Evolutionary conservation across 1,140 invertebrate species (phyloP).

Genomic region (Oscheius sp.): DNA sequence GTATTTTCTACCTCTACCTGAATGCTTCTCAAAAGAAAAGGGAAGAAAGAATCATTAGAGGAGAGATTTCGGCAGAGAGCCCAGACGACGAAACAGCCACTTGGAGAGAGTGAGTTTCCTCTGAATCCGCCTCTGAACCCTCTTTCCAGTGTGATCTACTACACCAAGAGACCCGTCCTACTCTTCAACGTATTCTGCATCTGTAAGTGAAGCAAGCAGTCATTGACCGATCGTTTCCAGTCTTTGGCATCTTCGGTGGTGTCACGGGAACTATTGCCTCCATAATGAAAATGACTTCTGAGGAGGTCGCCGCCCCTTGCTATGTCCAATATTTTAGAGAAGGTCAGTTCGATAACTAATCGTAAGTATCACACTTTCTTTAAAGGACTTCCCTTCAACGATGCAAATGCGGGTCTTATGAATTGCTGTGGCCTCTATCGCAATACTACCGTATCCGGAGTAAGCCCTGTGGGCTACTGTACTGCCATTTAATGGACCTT

Average conservation of each 20-base stretch:
- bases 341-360: background rate
- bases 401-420: conserved; percentile 39
- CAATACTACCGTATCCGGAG: conserved; percentile 47
- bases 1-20: conserved; percentile 75
- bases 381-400: conserved; percentile 6
- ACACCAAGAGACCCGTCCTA: background rate
- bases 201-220: conserved; percentile 19
- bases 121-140: background rate
- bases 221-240: conserved; percentile 41
- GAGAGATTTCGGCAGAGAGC: conserved; percentile 12
- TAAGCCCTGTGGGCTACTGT: conserved; percentile 11
- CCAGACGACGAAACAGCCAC: conserved; percentile 42
- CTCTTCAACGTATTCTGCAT: background rate
- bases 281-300: conserved; percentile 42
- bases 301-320: conserved; percentile 53
- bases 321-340: conserved; percentile 44
- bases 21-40: conserved; percentile 51
- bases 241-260: conserved; percentile 52
- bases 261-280: conserved; percentile 51
- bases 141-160: conserved; percentile 39
- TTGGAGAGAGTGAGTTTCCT: conserved; percentile 21
- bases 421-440: conserved; percentile 49
- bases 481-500: too few species aligned
- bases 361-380: background rate
- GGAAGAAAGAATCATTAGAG: conserved; percentile 18